Conservation (phyloP, 2,888 invertebrate genomes). For the Atrina japonica region DNA sequence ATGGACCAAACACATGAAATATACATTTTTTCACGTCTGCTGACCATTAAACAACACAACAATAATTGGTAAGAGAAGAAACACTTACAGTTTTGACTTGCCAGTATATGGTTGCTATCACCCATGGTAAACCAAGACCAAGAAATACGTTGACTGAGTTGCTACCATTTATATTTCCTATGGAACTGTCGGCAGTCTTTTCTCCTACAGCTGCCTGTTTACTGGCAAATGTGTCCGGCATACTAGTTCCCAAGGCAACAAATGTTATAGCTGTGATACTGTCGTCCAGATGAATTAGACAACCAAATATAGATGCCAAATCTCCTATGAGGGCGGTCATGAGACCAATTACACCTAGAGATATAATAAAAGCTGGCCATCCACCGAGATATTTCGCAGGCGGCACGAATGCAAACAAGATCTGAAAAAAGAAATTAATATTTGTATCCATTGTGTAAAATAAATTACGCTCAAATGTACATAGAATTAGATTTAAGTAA, state of each 20-base stretch:
- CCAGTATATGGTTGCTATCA: constrained; percentile 83
- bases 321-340: constrained; percentile 84
- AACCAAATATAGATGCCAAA: constrained; percentile 84
- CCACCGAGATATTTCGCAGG: constrained; percentile 82
- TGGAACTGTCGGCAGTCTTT: constrained; percentile 84
- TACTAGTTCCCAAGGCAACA: constrained; percentile 84
- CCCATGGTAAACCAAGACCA: constrained; percentile 85
- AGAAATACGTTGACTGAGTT: constrained; percentile 86
- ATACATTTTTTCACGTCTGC: no score
- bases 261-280: constrained; percentile 82
- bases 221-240: constrained; percentile 85
- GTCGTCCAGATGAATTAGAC: constrained; percentile 83
- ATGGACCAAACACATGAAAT: no score
- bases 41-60: no score
- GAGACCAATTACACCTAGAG: constrained; percentile 83
- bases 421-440: constrained; percentile 63
- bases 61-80: no score
- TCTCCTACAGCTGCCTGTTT: constrained; percentile 84
- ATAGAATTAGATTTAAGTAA: no score
- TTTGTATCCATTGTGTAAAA: background rate
- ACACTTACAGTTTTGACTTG: constrained; percentile 21
- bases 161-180: constrained; percentile 85
- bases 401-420: constrained; percentile 83
- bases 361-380: constrained; percentile 84
- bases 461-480: background rate